A percentile compares a stretch with the other conserved stretches of the same genome.
Evolutionary conservation across 1,140 invertebrate species (phyloP).

Genomic region (roundworm (Caenorhabditis elegans)): WBcel235 BX284604.4:5805501-5806000

Average conservation of each 20-base stretch:
- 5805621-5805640: neutral
- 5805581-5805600: too few species aligned
- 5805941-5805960: too few species aligned
- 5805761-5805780: neutral
- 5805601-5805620: too few species aligned
- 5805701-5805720: neutral
- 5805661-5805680: neutral
- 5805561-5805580: too few species aligned
- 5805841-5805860: neutral
- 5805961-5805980: too few species aligned
- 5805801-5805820: conserved; percentile 1
- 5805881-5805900: neutral
- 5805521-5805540: neutral
- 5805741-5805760: too few species aligned
- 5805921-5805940: too few species aligned
- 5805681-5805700: conserved; percentile 19
- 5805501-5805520: neutral
- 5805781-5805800: neutral
- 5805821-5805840: neutral
- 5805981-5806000: too few species aligned
- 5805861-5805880: neutral
- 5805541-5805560: neutral
- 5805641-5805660: neutral
- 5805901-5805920: neutral
- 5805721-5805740: neutral